Evolutionary conservation across 92 coral and sea anemone genomes (phyloP).

Genomic region (Porites cylindrica): DNA sequence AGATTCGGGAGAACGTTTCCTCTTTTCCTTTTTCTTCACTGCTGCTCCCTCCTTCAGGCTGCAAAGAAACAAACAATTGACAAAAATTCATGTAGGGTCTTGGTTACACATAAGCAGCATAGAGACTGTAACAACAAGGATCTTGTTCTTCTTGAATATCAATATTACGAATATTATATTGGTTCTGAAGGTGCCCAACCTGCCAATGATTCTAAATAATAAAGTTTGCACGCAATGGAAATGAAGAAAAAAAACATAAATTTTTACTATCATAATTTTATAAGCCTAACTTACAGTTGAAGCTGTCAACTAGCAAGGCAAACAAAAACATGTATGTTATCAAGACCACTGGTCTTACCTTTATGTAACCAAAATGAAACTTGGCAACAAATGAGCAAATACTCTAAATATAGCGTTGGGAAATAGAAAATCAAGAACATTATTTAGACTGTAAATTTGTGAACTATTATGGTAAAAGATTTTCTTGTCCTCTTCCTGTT

Average conservation of each 20-base stretch:
- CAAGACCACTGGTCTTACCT: conserved; percentile 76
- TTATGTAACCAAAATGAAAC: conserved; percentile 79
- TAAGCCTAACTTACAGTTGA: conserved; percentile 5
- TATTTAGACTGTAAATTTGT: conserved; percentile 70
- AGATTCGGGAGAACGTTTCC: conserved; percentile 70
- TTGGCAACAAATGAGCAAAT: conserved; percentile 86
- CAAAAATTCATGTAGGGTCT: not conserved
- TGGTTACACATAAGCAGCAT: too few relatives aligned
- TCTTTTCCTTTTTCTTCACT: conserved; percentile 78
- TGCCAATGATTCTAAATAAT: too few relatives aligned
- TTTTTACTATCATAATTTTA: not conserved
- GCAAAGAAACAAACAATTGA: not conserved
- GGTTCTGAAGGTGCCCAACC: too few relatives aligned
- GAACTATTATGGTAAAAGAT: not conserved
- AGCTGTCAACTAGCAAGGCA: conserved; percentile 7
- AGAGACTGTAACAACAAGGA: too few relatives aligned
- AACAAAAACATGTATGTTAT: conserved; percentile 22
- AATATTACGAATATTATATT: too few relatives aligned
- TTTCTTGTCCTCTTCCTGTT: not conserved
- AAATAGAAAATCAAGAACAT: conserved; percentile 96
- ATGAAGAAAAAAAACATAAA: not conserved
- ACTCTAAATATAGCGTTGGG: conserved; percentile 86
- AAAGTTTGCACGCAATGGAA: not conserved
- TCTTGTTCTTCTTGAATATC: too few relatives aligned
- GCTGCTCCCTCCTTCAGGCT: conserved; percentile 76